These are phyloP conservation scores for Hermetia illucens DNA, from an alignment of 1,140 invertebrate genomes.

Conservation along the genomic window DNA sequence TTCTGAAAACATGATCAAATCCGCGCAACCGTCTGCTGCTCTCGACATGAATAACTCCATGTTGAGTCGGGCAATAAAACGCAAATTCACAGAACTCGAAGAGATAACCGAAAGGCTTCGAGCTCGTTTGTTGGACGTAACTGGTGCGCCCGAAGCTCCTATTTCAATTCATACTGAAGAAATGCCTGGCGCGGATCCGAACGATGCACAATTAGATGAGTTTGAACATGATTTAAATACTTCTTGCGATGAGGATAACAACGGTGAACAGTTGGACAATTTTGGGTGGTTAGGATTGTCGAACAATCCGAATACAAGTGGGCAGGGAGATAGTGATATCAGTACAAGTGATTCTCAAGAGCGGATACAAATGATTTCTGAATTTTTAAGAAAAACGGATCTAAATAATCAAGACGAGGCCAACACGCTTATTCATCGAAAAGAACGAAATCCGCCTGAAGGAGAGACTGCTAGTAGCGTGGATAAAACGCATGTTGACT, in stretches of 20 bases:
- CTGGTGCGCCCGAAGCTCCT: constrained; percentile 33
- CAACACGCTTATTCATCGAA: not conserved
- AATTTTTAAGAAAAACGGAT: not conserved
- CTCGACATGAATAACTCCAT: constrained; percentile 18
- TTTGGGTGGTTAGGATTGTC: not conserved
- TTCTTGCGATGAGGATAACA: constrained; percentile 7
- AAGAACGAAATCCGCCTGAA: not conserved
- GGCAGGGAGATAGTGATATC: too few relatives aligned
- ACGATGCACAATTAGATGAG: constrained; percentile 36
- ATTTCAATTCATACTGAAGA: constrained; percentile 6
- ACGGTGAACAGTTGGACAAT: not conserved
- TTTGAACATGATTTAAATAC: constrained; percentile 38
- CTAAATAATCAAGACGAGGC: not conserved
- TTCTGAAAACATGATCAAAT: constrained; percentile 12
- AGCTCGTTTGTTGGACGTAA: constrained; percentile 39
- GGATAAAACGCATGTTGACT: too few relatives aligned
- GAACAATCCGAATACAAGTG: not conserved
- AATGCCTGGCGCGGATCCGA: constrained; percentile 25
- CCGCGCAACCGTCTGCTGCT: not conserved
- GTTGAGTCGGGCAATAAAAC: constrained; percentile 34
- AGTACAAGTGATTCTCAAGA: not conserved
- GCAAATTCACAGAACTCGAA: constrained; percentile 45
- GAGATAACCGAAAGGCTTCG: constrained; percentile 43
- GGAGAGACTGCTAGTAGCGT: not conserved
- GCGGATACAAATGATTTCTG: not conserved